Evolutionary conservation across 2,888 invertebrate species (phyloP).

Genomic region (Lasioglossum zephyrum): DNA sequence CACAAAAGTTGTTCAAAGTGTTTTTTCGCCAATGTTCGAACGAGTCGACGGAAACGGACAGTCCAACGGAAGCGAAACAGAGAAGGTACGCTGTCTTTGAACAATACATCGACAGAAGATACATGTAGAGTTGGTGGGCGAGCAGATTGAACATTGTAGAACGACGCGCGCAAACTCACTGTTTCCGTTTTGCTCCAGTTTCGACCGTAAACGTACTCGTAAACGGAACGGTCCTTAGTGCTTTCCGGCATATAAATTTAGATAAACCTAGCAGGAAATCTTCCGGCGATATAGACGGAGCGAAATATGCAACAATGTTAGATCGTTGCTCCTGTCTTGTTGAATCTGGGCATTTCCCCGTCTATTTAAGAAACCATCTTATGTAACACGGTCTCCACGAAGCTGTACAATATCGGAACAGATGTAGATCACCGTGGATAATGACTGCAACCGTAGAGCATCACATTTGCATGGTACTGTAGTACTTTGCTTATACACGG

Average conservation of each 20-base stretch:
- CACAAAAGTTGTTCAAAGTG: too few species aligned
- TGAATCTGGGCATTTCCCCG: background rate
- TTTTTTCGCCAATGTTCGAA: too few species aligned
- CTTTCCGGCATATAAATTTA: constrained; percentile 19
- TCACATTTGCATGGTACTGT: constrained; percentile 3
- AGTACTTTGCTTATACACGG: background rate
- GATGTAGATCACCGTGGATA: background rate
- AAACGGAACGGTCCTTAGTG: constrained; percentile 12
- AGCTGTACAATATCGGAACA: background rate
- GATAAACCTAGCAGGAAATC: background rate
- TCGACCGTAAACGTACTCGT: background rate
- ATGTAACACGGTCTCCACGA: background rate
- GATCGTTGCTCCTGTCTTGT: background rate
- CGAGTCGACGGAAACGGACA: too few species aligned
- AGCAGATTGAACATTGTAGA: background rate
- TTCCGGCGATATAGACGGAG: background rate
- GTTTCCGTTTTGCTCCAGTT: background rate
- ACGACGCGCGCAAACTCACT: background rate
- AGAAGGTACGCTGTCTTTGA: background rate
- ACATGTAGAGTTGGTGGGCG: too few species aligned
- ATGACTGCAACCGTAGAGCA: background rate
- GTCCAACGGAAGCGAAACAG: background rate
- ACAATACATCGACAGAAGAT: background rate
- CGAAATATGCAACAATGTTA: background rate
- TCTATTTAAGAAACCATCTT: background rate